These are phyloP conservation scores for Calephelis perditalis DNA, from an alignment of 2,888 invertebrate species.

Conservation along the genomic window DNA sequence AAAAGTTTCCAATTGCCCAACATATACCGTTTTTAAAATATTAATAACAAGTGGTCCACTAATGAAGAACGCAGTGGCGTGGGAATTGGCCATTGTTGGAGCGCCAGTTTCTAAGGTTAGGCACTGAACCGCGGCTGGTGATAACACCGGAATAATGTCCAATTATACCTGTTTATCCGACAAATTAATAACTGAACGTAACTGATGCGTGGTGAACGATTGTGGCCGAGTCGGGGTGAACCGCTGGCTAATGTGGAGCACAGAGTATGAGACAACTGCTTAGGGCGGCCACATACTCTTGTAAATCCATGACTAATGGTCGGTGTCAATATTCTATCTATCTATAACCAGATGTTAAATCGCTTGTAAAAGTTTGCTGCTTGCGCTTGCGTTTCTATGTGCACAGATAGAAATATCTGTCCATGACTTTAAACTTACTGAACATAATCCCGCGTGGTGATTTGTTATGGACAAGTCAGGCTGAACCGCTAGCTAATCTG, in stretches of 20 bases:
- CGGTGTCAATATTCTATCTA: no score
- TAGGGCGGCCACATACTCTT: background rate
- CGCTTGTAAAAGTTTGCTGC: no score
- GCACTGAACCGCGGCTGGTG: constrained; percentile 41
- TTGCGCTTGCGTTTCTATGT: no score
- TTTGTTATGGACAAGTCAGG: no score
- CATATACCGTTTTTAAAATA: constrained; percentile 47
- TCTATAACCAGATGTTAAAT: no score
- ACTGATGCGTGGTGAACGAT: constrained; percentile 20
- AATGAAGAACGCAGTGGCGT: constrained; percentile 64
- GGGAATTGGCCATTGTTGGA: constrained; percentile 46
- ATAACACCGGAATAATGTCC: constrained; percentile 52
- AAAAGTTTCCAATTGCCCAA: background rate
- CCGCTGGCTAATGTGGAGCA: background rate
- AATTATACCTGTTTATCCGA: constrained; percentile 65
- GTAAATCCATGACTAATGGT: background rate
- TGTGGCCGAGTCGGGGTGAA: constrained; percentile 1
- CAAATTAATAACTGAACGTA: constrained; percentile 56
- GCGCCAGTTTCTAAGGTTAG: constrained; percentile 42
- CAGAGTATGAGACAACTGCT: background rate
- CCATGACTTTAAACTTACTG: constrained; percentile 24
- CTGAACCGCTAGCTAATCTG: background rate
- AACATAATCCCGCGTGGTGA: no score
- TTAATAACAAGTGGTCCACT: constrained; percentile 64
- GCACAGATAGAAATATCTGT: no score